Conservation (phyloP, 23 tunicate genomes). For the Halocynthia roretzi region DNA sequence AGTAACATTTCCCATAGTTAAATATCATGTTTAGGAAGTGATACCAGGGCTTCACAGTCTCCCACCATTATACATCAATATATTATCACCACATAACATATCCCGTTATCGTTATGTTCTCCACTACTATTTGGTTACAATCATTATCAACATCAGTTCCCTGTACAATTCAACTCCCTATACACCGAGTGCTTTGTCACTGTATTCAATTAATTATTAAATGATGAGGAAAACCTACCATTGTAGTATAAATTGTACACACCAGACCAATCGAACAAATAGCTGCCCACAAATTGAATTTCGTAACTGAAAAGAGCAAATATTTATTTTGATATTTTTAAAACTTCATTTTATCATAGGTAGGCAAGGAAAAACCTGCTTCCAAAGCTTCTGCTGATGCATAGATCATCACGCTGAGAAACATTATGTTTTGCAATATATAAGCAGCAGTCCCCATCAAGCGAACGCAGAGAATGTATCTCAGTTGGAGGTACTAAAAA, state of each 20-base stretch:
- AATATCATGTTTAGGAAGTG: too few species aligned
- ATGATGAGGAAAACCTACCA: constrained; percentile 28
- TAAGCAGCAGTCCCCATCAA: not conserved
- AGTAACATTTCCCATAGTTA: too few species aligned
- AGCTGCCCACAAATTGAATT: constrained; percentile 63
- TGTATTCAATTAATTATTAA: not conserved
- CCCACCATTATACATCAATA: too few species aligned
- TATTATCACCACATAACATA: too few species aligned
- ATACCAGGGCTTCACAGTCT: too few species aligned
- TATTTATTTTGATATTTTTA: not conserved
- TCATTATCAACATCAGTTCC: too few species aligned
- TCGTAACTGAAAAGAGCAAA: constrained; percentile 34
- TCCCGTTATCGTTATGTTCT: too few species aligned
- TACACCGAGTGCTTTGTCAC: not conserved
- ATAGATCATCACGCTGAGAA: constrained; percentile 18
- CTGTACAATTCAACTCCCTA: too few species aligned
- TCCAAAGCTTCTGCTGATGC: constrained; percentile 17
- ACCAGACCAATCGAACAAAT: constrained; percentile 60
- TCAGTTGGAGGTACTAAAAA: constrained; percentile 19
- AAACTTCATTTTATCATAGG: not conserved
- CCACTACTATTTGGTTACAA: too few species aligned
- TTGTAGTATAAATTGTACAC: constrained; percentile 67
- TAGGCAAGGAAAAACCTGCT: constrained; percentile 5
- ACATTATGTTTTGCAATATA: constrained; percentile 19
- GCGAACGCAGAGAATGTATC: constrained; percentile 6